Evolutionary conservation across 2,888 invertebrate species (phyloP).

Genomic region (Schizaphis graminum): DNA sequence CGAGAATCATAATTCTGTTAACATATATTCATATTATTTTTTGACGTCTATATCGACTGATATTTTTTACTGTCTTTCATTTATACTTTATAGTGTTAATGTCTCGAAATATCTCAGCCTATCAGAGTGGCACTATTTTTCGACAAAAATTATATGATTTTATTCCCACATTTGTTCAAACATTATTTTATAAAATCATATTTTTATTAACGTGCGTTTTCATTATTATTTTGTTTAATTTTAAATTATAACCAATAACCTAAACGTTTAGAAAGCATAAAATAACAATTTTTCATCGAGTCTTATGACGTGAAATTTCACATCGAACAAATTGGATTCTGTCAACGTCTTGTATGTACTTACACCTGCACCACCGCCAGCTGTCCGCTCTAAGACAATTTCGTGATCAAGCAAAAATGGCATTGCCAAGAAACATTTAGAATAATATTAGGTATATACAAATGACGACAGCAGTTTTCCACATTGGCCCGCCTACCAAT

Average conservation of each 20-base stretch:
- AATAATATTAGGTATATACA: conserved; percentile 24
- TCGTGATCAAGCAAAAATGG: background rate
- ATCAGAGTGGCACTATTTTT: background rate
- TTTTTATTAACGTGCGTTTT: background rate
- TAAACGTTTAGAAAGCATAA: background rate
- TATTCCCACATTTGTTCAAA: background rate
- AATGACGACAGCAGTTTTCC: background rate
- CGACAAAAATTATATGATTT: background rate
- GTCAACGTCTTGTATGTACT: background rate
- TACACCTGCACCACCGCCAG: background rate
- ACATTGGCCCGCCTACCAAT: background rate
- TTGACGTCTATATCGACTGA: background rate
- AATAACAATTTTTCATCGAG: background rate
- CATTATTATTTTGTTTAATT: background rate
- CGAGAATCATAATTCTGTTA: conserved; percentile 11
- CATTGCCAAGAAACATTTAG: conserved; percentile 30
- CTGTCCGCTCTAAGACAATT: background rate
- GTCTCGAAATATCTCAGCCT: background rate
- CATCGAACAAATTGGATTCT: conserved; percentile 26
- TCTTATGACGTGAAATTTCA: background rate
- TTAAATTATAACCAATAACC: background rate
- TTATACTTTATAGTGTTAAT: background rate
- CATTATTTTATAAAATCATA: background rate
- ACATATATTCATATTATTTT: background rate
- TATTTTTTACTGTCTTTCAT: background rate